Conservation (phyloP, 2,888 invertebrate species). For the Ectropis crepuscularia region DNA sequence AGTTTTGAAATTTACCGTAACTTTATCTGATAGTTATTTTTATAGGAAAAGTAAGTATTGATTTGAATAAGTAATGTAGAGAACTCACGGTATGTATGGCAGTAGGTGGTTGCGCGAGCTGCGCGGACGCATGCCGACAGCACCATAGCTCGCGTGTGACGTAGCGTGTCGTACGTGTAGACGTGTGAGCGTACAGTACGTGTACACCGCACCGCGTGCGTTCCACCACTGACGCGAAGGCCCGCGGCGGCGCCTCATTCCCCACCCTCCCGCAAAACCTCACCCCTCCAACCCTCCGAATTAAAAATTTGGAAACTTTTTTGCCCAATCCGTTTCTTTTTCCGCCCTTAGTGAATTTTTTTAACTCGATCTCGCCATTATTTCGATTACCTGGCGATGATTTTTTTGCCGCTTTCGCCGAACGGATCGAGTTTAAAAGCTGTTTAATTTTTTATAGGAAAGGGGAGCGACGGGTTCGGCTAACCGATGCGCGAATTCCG, state of each 20-base stretch:
- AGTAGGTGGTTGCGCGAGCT: conserved; percentile 59
- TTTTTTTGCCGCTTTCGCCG: conserved; percentile 73
- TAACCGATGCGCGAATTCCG: conserved; percentile 82
- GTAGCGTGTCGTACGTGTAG: conserved; percentile 22
- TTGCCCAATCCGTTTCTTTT: conserved; percentile 83
- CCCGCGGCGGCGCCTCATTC: conserved; percentile 32
- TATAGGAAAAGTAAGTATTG: not conserved
- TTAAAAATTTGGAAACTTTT: conserved; percentile 76
- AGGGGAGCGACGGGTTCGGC: conserved; percentile 77
- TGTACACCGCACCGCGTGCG: conserved; percentile 31
- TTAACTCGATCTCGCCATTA: conserved; percentile 79
- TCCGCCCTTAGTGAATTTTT: conserved; percentile 84
- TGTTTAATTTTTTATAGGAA: conserved; percentile 81
- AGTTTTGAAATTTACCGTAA: no score
- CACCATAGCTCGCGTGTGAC: conserved; percentile 60
- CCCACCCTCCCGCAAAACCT: conserved; percentile 37
- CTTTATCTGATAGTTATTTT: not conserved
- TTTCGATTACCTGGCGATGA: conserved; percentile 83
- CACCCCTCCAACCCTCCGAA: conserved; percentile 58
- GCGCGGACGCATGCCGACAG: conserved; percentile 78
- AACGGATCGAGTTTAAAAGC: conserved; percentile 79
- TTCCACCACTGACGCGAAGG: conserved; percentile 34
- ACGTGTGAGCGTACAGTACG: conserved; percentile 14
- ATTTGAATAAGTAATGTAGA: not conserved
- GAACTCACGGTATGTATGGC: conserved; percentile 74